These are phyloP conservation scores for Tribolium madens DNA, from an alignment of 1,140 invertebrate species.

Conservation along the genomic window DNA sequence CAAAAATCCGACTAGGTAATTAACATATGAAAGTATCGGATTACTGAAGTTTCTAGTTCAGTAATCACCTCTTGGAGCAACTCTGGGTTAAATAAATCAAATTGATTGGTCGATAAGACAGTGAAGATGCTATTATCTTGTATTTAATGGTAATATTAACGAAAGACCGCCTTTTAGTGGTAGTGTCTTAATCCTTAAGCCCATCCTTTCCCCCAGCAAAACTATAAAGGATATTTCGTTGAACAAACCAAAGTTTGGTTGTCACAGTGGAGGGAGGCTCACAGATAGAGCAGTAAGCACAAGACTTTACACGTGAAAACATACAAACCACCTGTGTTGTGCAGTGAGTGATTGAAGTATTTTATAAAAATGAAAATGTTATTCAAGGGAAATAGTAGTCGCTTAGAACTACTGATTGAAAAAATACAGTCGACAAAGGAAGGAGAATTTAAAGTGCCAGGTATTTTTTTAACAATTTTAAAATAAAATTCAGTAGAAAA, in stretches of 20 bases:
- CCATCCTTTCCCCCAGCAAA: slow-evolving; percentile 20
- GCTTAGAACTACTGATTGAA: slow-evolving; percentile 83
- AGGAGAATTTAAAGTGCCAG: slow-evolving; percentile 45
- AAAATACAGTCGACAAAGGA: slow-evolving; percentile 87
- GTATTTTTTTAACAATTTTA: background rate
- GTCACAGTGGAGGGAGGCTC: slow-evolving; percentile 35
- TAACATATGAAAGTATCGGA: background rate
- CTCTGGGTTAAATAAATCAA: background rate
- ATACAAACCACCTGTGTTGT: slow-evolving; percentile 35
- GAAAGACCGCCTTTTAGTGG: slow-evolving; percentile 25
- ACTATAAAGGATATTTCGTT: slow-evolving; percentile 36
- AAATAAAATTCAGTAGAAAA: slow-evolving; percentile 4
- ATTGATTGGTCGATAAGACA: slow-evolving; percentile 18
- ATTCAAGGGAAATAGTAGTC: slow-evolving; percentile 77
- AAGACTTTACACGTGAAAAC: slow-evolving; percentile 40
- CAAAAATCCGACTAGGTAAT: background rate
- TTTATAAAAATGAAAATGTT: slow-evolving; percentile 52
- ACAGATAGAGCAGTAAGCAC: slow-evolving; percentile 36
- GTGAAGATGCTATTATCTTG: slow-evolving; percentile 12
- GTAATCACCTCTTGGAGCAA: background rate
- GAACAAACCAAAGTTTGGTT: slow-evolving; percentile 40
- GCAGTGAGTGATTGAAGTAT: background rate
- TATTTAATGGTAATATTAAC: slow-evolving; percentile 13
- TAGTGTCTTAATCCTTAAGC: slow-evolving; percentile 36
- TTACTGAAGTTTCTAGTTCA: background rate